A percentile compares a stretch with the other conserved stretches of the same genome.
These are phyloP conservation scores for Euphonia xanthogaster DNA, from an alignment of 2,797 vertebrate species.

Conservation along the genomic window DNA sequence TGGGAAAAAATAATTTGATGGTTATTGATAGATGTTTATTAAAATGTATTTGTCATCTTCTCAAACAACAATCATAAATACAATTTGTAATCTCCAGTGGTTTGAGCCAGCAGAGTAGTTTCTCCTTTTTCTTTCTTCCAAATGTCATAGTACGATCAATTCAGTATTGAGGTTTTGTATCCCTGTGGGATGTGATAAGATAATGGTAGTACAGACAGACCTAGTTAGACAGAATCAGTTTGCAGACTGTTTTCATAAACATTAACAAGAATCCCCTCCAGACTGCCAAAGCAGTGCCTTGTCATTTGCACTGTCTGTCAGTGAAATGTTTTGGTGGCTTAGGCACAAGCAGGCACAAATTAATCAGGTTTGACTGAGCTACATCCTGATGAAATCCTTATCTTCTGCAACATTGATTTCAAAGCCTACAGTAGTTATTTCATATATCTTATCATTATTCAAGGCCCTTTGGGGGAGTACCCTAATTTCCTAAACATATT, in stretches of 20 bases:
- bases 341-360: constrained; percentile 31
- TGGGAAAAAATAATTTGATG: neutral
- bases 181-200: constrained; percentile 1
- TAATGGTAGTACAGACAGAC: constrained; percentile 16
- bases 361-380: constrained; percentile 49
- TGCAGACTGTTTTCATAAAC: constrained; percentile 34
- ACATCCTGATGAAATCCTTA: neutral
- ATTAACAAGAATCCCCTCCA: constrained; percentile 35
- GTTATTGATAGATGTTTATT: constrained; percentile 5
- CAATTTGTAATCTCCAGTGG: neutral
- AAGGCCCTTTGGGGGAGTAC: neutral
- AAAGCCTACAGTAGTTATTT: constrained; percentile 27
- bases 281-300: neutral
- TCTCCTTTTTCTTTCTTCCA: neutral
- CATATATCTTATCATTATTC: constrained; percentile 2
- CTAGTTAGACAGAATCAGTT: constrained; percentile 23
- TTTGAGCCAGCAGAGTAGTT: neutral
- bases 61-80: neutral
- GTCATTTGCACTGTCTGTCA: neutral
- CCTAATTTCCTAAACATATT: constrained; percentile 34
- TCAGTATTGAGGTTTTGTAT: neutral
- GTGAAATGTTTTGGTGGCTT: constrained; percentile 30
- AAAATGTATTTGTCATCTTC: neutral
- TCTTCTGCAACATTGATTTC: constrained; percentile 42
- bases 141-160: neutral